Evolutionary conservation across 1,140 invertebrate species (phyloP), one percentile per base, ranked within the genome.

Genomic region (Philotrypesis tridentata): DNA sequence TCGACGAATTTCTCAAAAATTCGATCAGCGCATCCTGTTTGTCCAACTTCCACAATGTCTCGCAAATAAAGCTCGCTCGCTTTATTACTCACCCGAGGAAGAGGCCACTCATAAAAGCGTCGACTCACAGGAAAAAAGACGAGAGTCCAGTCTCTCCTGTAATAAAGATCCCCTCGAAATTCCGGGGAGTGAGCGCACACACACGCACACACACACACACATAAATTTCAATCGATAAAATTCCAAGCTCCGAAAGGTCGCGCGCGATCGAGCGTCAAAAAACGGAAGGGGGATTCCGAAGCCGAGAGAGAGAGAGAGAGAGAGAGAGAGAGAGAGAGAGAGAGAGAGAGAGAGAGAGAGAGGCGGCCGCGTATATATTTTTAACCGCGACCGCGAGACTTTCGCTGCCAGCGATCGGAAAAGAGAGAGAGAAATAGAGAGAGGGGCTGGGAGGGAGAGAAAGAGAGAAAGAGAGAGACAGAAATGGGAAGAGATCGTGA

Each of bases 331-430:
- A n/a, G n/a, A n/a, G n/a, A n/a, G n/a, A n/a, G n/a, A n/a, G n/a
- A n/a, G n/a, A n/a, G n/a, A n/a, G n/a, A n/a, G n/a, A n/a, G n/a
- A n/a, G n/a, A n/a, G n/a, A n/a, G n/a, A n/a, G 40, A 43, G 40
- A 14, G 17, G 21, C n/a, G 27, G 37, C n/a, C n/a, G 61, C 21
- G 33, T 75, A 40, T 80, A 82, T 82, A 84, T 84, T 84, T 84
- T 79, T 84, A 84, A 76, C 63, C 43, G 37, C 23, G 33, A 11
- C 31, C 23, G 23, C 33, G 63, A 40, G 21, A 25, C n/a, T 33
- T n/a, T 23, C 55, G 27, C 33, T 63, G 23, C 37, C 33, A 48
- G 40, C 33, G 63, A 77, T 43, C 29, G 37, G 37, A 48, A 77
- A 40, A 76, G 60, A 61, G 61, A 23, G 27, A 9, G 23, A 23